phyloP scores from a whole-genome alignment of 2,113 vertebrate genomes.

The Onychostoma macrolepis region DNA sequence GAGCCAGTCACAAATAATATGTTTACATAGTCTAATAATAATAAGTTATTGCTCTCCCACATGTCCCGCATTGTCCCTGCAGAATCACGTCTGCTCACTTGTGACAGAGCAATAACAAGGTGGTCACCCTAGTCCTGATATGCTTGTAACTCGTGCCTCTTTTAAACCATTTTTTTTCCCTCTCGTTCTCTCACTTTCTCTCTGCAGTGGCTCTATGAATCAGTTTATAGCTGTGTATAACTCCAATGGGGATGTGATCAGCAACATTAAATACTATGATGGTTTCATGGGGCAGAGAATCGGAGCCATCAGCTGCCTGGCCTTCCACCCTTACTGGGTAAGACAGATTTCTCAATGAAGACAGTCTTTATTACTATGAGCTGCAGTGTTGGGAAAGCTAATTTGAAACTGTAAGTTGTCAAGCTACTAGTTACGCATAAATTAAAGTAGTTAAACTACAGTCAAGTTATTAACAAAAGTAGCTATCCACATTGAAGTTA shows the following conservation, averaged over 20 bases:
- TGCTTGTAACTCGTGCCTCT: not conserved
- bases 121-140: not conserved
- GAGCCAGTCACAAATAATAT: no score
- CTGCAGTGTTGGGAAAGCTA: not conserved
- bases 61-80: not conserved
- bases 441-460: not conserved
- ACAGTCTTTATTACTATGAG: not conserved
- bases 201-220: conserved; percentile 93
- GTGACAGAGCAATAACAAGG: not conserved
- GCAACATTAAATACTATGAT: conserved; percentile 98
- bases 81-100: not conserved
- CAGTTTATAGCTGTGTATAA: conserved; percentile 98
- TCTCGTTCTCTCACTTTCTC: conserved; percentile 5
- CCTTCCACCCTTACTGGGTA: conserved; percentile 98
- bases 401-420: not conserved
- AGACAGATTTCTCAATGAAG: not conserved
- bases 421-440: not conserved
- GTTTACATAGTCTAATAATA: not conserved
- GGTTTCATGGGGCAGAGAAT: conserved; percentile 99
- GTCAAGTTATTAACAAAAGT: not conserved
- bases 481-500: not conserved
- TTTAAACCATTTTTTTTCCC: not conserved
- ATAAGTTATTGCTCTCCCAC: not conserved
- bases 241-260: conserved; percentile 90
- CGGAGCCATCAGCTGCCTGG: conserved; percentile 97